Conservation (phyloP, 2,888 invertebrate genomes). For the Tachina grossa region DNA sequence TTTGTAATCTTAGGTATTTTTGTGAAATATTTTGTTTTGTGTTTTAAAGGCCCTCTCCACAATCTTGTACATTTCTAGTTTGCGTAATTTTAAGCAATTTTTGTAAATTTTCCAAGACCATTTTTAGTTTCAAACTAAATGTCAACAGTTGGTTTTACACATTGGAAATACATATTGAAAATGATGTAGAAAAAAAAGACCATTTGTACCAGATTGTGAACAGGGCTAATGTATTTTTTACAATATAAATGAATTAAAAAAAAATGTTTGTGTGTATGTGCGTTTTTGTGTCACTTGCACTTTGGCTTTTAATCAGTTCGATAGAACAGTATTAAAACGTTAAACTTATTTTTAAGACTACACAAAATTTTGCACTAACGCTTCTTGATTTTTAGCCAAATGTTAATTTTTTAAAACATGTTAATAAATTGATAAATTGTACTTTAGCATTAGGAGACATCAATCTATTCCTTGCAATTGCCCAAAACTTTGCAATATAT, state of each 20-base stretch:
- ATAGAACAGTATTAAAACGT: constrained; percentile 5
- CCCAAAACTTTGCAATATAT: constrained; percentile 50
- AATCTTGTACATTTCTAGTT: too few species aligned
- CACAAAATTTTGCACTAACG: constrained; percentile 33
- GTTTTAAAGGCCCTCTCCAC: neutral
- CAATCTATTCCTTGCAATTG: constrained; percentile 45
- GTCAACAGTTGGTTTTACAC: too few species aligned
- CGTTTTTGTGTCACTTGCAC: constrained; percentile 37
- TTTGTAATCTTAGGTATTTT: constrained; percentile 25
- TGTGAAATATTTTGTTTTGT: constrained; percentile 31
- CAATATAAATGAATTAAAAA: neutral
- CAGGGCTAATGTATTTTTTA: neutral
- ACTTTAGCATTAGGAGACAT: constrained; percentile 60
- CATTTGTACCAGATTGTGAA: too few species aligned
- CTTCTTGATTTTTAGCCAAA: constrained; percentile 7
- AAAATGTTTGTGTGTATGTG: constrained; percentile 9
- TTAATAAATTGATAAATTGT: constrained; percentile 39
- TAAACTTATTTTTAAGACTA: constrained; percentile 24
- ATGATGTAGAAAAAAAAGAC: too few species aligned
- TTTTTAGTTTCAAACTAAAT: too few species aligned
- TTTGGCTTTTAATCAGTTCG: constrained; percentile 9
- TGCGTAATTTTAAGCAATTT: too few species aligned
- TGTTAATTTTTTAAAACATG: constrained; percentile 2
- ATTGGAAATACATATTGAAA: too few species aligned
- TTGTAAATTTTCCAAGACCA: too few species aligned